These are phyloP conservation scores for Sphyrna mokarran DNA, from an alignment of 2,113 vertebrate species.

Conservation along the genomic window DNA sequence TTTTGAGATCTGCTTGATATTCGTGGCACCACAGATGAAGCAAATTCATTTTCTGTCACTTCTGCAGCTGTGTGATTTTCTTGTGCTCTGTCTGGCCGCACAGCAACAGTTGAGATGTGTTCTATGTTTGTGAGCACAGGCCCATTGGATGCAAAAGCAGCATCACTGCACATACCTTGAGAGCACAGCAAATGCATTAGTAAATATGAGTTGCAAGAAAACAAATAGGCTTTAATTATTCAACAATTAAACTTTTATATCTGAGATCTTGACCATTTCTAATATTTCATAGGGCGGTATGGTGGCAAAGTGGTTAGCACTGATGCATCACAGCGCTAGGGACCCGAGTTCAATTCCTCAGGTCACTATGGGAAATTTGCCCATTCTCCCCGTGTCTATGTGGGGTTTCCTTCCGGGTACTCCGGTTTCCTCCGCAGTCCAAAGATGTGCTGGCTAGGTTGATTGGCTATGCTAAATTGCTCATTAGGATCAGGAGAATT, in stretches of 20 bases:
- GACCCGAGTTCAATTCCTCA: too few relatives aligned
- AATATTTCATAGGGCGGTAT: not conserved
- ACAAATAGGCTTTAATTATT: not conserved
- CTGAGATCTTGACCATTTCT: not conserved
- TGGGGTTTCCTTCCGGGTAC: too few relatives aligned
- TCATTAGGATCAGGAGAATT: too few relatives aligned
- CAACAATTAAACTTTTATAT: not conserved
- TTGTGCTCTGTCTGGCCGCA: constrained; percentile 44
- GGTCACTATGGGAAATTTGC: too few relatives aligned
- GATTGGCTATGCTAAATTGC: too few relatives aligned
- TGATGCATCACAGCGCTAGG: too few relatives aligned
- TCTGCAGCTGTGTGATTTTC: constrained; percentile 42
- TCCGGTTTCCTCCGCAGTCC: too few relatives aligned
- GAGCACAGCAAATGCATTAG: not conserved
- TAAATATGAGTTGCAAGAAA: not conserved
- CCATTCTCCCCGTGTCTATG: too few relatives aligned
- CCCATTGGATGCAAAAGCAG: constrained; percentile 42
- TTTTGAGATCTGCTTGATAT: constrained; percentile 44
- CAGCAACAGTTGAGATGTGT: constrained; percentile 51
- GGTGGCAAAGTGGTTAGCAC: too few relatives aligned
- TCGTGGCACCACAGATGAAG: constrained; percentile 41
- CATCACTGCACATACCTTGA: not conserved
- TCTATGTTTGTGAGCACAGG: constrained; percentile 53
- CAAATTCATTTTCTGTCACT: constrained; percentile 48
- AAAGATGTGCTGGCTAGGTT: too few relatives aligned